Percentiles rank a stretch among this genome's conserved stretches.
These are phyloP conservation scores for Phrixothrix hirtus DNA, from an alignment of 2,888 invertebrate species.

Conservation along the genomic window DNA sequence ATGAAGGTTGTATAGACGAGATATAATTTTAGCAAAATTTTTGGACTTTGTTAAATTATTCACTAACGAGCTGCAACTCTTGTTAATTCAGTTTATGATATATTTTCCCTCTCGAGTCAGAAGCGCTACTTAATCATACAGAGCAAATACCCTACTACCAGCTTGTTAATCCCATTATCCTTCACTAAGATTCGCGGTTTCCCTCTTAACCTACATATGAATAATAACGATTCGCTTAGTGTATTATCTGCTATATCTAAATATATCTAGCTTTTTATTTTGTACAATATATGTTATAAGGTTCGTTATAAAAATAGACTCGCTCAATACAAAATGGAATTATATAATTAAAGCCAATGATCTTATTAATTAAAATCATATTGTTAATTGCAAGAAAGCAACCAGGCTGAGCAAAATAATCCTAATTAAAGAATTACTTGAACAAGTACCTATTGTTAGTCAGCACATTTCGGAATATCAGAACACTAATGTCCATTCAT, in stretches of 20 bases:
- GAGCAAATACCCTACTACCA: constrained; percentile 20
- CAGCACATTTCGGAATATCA: too few relatives aligned
- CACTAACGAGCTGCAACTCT: constrained; percentile 11
- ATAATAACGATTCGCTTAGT: constrained; percentile 21
- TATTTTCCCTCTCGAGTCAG: constrained; percentile 18
- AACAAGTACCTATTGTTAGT: too few relatives aligned
- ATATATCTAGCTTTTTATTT: background rate
- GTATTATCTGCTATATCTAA: constrained; percentile 1
- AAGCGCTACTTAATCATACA: constrained; percentile 22
- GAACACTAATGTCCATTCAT: too few relatives aligned
- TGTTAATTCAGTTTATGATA: constrained; percentile 18
- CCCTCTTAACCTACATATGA: constrained; percentile 22
- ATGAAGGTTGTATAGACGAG: background rate
- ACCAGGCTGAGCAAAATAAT: too few relatives aligned
- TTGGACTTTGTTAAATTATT: constrained; percentile 13
- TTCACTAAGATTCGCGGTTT: constrained; percentile 23
- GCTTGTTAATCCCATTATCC: constrained; percentile 23
- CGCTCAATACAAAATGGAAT: too few relatives aligned
- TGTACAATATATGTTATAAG: too few relatives aligned
- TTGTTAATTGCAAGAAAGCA: too few relatives aligned
- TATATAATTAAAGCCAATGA: too few relatives aligned
- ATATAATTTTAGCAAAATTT: constrained; percentile 4
- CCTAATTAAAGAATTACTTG: too few relatives aligned
- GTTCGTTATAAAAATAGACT: too few relatives aligned
- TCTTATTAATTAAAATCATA: too few relatives aligned